These are phyloP conservation scores for Numenius phaeopus DNA, from an alignment of 2,797 vertebrate species.

Conservation along the genomic window DNA sequence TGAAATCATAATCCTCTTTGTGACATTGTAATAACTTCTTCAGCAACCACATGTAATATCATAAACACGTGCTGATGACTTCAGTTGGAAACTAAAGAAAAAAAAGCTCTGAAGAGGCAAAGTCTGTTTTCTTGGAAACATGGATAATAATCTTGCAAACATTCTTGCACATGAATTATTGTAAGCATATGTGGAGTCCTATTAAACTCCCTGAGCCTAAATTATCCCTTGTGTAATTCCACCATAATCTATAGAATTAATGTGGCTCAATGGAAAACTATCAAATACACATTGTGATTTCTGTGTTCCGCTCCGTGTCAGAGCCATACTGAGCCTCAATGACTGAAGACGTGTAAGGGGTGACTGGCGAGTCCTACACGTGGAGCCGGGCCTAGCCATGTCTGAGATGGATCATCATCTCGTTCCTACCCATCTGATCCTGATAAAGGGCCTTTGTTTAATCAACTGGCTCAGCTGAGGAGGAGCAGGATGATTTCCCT, in stretches of 20 bases:
- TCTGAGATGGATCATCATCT: neutral
- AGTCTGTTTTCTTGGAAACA: conserved; percentile 36
- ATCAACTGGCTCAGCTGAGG: neutral
- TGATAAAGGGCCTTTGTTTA: neutral
- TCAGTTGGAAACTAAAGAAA: conserved; percentile 6
- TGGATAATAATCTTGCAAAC: neutral
- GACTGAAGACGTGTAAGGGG: neutral
- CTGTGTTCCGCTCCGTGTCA: neutral
- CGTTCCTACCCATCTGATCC: neutral
- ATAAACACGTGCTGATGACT: conserved; percentile 1
- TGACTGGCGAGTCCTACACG: accelerated
- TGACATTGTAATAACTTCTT: conserved; percentile 61
- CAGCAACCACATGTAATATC: conserved; percentile 43
- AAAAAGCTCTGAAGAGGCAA: conserved; percentile 6
- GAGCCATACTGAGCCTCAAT: accelerated
- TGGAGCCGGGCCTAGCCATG: accelerated
- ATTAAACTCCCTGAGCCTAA: conserved; percentile 15
- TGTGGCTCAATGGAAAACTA: neutral
- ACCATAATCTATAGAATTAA: conserved; percentile 23
- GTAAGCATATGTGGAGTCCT: conserved; percentile 34
- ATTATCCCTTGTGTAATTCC: conserved; percentile 21
- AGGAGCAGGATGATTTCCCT: neutral
- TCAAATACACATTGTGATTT: neutral
- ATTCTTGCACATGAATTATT: conserved; percentile 21
- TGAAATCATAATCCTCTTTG: conserved; percentile 63